phyloP scores from a whole-genome alignment of 1,140 invertebrate species.

The Drosophila pallidifrons region DNA sequence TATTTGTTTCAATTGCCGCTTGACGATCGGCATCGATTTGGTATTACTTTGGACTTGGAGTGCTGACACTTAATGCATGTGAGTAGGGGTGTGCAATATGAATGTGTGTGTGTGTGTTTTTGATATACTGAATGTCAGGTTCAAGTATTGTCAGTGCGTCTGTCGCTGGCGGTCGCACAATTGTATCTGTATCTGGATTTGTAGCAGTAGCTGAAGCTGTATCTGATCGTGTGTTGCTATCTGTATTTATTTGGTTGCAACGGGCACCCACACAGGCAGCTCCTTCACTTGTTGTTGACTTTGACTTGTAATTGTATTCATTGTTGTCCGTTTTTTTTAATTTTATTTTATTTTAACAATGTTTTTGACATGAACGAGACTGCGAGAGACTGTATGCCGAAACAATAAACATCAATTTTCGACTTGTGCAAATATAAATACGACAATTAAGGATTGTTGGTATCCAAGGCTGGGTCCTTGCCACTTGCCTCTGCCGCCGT shows the following conservation, averaged over 20 bases:
- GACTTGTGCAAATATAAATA: constrained; percentile 14
- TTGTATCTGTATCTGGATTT: constrained; percentile 14
- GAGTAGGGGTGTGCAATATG: constrained; percentile 13
- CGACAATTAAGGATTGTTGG: constrained; percentile 68
- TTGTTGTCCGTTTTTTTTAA: constrained; percentile 28
- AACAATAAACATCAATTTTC: constrained; percentile 72
- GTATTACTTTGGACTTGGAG: constrained; percentile 46
- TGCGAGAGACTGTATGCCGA: constrained; percentile 18
- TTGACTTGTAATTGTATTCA: constrained; percentile 73
- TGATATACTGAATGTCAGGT: constrained; percentile 74
- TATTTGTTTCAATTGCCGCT: constrained; percentile 44
- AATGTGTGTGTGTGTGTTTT: constrained; percentile 10
- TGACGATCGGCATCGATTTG: constrained; percentile 37
- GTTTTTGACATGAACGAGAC: constrained; percentile 54
- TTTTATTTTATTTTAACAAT: constrained; percentile 53
- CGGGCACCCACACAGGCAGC: constrained; percentile 64
- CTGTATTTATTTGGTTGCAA: constrained; percentile 30
- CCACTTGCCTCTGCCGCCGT: constrained; percentile 38
- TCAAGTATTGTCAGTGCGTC: constrained; percentile 68
- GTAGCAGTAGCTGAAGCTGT: background rate
- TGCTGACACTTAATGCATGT: constrained; percentile 52
- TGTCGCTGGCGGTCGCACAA: constrained; percentile 22
- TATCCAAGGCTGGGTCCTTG: constrained; percentile 68
- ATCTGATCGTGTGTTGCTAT: background rate
- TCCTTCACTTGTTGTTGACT: constrained; percentile 62